Percentiles rank a stretch among this genome's conserved stretches.
Conservation (phyloP, 2,888 invertebrate genomes). For the Suillia variegata region DNA sequence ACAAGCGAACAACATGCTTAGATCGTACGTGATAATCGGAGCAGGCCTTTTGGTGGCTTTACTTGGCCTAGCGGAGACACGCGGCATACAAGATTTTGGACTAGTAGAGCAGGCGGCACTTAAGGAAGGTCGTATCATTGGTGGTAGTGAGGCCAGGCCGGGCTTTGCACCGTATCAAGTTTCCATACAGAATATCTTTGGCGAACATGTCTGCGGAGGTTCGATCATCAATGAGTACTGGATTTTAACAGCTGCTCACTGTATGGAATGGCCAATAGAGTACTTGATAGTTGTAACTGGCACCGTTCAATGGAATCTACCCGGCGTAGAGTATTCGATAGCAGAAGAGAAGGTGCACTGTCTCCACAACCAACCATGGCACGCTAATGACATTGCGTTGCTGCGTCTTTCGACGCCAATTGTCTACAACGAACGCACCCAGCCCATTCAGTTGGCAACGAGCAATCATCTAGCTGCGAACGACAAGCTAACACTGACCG, state of each 20-base stretch:
- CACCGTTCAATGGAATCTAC: slow-evolving; percentile 40
- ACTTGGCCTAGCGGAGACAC: not conserved
- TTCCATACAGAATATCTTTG: slow-evolving; percentile 51
- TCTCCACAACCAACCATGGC: slow-evolving; percentile 46
- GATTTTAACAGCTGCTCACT: slow-evolving; percentile 57
- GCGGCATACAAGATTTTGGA: slow-evolving; percentile 16
- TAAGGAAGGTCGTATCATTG: slow-evolving; percentile 41
- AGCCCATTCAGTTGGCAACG: slow-evolving; percentile 65
- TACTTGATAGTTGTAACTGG: slow-evolving; percentile 51
- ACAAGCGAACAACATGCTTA: too few relatives aligned
- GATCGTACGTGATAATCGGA: not conserved
- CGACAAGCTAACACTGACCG: slow-evolving; percentile 65
- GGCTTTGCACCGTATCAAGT: slow-evolving; percentile 54
- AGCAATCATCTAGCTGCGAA: slow-evolving; percentile 63
- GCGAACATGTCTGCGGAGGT: slow-evolving; percentile 55
- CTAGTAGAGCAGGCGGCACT: slow-evolving; percentile 1
- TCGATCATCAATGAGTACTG: slow-evolving; percentile 45
- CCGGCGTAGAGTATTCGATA: slow-evolving; percentile 43
- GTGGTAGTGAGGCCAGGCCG: slow-evolving; percentile 37
- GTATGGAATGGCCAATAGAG: slow-evolving; percentile 45
- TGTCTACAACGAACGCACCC: slow-evolving; percentile 62
- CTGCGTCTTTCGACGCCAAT: slow-evolving; percentile 66
- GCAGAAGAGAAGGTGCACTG: slow-evolving; percentile 44
- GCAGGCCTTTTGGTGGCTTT: not conserved
- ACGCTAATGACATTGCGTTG: slow-evolving; percentile 71